Percentiles rank a stretch among this genome's conserved stretches.
Conservation (phyloP, 1,140 invertebrate genomes). For the Reticulitermes speratus region DNA sequence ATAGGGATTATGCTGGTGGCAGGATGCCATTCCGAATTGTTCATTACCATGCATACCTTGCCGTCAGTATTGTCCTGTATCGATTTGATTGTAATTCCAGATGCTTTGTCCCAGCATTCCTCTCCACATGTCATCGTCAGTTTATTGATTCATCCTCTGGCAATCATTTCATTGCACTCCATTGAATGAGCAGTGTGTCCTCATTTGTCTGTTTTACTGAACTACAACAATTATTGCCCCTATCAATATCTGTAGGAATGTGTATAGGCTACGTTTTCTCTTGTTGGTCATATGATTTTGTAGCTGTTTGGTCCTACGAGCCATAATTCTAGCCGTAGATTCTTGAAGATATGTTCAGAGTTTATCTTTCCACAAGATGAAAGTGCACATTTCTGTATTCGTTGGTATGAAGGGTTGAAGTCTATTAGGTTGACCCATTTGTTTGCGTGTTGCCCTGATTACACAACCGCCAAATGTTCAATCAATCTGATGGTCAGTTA, state of each 20-base stretch:
- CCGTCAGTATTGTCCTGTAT: not conserved
- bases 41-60: conserved; percentile 18
- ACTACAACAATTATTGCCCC: not conserved
- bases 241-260: not conserved
- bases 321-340: too few relatives aligned
- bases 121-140: not conserved
- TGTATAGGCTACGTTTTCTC: not conserved
- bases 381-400: not conserved
- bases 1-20: conserved; percentile 9
- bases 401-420: not conserved
- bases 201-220: not conserved
- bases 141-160: conserved; percentile 2
- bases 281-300: not conserved
- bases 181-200: not conserved
- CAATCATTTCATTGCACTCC: not conserved
- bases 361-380: not conserved
- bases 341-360: not conserved
- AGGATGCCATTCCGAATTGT: conserved; percentile 4
- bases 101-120: not conserved
- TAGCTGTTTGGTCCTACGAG: not conserved
- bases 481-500: not conserved
- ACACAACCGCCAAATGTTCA: not conserved
- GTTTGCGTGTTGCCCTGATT: not conserved
- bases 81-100: conserved; percentile 18
- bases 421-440: not conserved